phyloP scores from a whole-genome alignment of 2,888 invertebrate species.

The Sisyra terminalis region DNA sequence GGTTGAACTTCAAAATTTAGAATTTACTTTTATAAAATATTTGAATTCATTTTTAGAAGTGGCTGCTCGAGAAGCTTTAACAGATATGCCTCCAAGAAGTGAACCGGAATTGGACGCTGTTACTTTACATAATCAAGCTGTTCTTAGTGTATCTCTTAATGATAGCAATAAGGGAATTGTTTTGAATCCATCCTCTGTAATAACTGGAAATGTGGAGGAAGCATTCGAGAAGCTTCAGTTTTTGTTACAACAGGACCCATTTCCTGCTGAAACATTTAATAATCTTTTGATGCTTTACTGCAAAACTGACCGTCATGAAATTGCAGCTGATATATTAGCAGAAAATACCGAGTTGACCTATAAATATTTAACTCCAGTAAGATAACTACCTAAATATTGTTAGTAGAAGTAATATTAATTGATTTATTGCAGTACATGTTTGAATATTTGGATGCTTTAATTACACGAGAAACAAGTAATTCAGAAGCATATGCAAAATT shows the following conservation, averaged over 20 bases:
- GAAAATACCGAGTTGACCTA: conserved; percentile 94
- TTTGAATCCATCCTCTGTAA: conserved; percentile 41
- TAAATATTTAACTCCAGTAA: conserved; percentile 78
- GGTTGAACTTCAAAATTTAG: conserved; percentile 27
- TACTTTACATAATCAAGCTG: conserved; percentile 91
- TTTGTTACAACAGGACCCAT: conserved; percentile 86
- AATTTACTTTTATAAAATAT: too few relatives aligned
- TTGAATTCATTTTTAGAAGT: conserved; percentile 3
- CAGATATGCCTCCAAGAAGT: conserved; percentile 82
- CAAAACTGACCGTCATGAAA: conserved; percentile 92
- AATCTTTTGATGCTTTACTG: conserved; percentile 90
- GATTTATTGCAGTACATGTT: conserved; percentile 55
- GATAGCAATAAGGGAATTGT: conserved; percentile 1
- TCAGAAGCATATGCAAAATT: conserved; percentile 93
- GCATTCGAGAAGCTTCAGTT: conserved; percentile 92
- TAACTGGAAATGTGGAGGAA: conserved; percentile 68
- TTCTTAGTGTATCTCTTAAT: conserved; percentile 32
- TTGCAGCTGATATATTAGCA: conserved; percentile 94
- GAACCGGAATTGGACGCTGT: conserved; percentile 97
- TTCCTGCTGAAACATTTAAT: conserved; percentile 94
- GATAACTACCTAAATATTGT: conserved; percentile 16
- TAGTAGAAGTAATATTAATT: too few relatives aligned
- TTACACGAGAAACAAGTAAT: conserved; percentile 92
- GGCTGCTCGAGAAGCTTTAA: conserved; percentile 70
- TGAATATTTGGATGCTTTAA: conserved; percentile 90